phyloP scores from a whole-genome alignment of 2,113 vertebrate genomes.

The Canis aureus region DNA sequence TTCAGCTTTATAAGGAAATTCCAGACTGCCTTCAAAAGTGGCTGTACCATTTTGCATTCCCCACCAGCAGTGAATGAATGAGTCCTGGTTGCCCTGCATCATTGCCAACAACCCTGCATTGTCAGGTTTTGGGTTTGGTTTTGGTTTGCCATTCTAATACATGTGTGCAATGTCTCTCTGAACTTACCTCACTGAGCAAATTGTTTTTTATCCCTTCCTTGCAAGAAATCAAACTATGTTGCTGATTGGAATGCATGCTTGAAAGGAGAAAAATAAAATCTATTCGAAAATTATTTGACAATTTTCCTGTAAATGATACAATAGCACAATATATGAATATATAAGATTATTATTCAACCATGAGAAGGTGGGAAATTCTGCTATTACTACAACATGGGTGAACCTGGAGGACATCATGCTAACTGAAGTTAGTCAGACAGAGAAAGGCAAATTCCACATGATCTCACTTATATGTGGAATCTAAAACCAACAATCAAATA shows the following conservation, averaged over 20 bases:
- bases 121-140: neutral
- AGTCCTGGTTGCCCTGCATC: neutral
- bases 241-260: neutral
- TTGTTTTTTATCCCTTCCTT: neutral
- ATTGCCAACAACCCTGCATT: neutral
- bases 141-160: neutral
- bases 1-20: neutral
- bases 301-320: neutral
- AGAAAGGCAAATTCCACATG: neutral
- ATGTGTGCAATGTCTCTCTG: neutral
- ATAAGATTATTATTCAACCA: neutral
- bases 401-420: neutral
- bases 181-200: neutral
- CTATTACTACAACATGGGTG: neutral
- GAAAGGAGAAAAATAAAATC: slow-evolving; percentile 20
- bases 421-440: neutral
- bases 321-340: neutral
- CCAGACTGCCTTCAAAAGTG: neutral
- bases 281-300: neutral
- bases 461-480: neutral
- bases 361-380: neutral
- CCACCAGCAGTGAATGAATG: neutral
- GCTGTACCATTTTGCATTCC: neutral
- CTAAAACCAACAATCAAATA: neutral
- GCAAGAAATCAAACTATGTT: neutral